Conservation (phyloP, 2,888 invertebrate genomes). For the Glyphotaelius pellucidus region DNA sequence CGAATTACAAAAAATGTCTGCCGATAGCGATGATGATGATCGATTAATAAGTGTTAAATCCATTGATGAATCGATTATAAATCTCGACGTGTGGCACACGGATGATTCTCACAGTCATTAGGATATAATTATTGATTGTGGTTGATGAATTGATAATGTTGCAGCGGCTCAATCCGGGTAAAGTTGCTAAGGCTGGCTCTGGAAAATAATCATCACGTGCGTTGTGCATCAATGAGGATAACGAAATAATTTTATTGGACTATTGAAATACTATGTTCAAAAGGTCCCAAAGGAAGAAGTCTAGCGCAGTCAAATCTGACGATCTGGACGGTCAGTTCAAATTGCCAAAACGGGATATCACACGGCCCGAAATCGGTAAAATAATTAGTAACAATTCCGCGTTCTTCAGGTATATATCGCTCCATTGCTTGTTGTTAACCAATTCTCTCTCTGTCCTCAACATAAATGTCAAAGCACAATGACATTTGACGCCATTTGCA, state of each 20-base stretch:
- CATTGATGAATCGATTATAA: neutral
- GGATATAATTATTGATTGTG: neutral
- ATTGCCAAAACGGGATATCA: no score
- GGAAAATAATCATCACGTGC: neutral
- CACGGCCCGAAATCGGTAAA: no score
- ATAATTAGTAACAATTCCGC: no score
- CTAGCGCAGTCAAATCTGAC: no score
- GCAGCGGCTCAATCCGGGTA: neutral
- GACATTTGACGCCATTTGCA: no score
- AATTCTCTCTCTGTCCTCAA: no score
- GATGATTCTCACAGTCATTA: neutral
- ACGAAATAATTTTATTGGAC: neutral
- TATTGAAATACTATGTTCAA: no score
- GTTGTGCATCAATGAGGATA: neutral
- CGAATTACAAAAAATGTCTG: neutral
- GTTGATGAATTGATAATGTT: neutral
- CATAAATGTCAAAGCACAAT: no score
- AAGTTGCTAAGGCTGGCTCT: neutral
- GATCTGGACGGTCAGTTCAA: no score
- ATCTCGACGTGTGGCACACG: neutral
- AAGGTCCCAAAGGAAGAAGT: no score
- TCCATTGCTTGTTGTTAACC: no score
- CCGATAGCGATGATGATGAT: neutral
- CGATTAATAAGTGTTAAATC: neutral
- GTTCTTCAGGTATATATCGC: no score